Conservation (phyloP, 2,113 vertebrate genomes). For the Apistogramma diplotaenia region DNA sequence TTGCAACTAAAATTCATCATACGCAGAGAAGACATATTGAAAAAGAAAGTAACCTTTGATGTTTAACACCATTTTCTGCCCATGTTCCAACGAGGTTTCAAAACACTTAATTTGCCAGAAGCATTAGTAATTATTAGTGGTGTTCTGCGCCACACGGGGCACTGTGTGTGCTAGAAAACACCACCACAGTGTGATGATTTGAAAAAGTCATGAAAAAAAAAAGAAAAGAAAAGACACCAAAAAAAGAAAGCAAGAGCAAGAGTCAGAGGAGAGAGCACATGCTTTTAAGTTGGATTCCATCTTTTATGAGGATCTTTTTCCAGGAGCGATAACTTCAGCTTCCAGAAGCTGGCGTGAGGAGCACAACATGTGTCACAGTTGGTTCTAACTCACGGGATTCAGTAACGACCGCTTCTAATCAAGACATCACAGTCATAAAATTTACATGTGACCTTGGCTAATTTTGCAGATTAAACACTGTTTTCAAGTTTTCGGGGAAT, state of each 20-base stretch:
- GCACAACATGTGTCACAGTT: not conserved
- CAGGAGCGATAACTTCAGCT: conserved; percentile 10
- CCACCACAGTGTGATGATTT: conserved; percentile 2
- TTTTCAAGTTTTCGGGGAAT: not conserved
- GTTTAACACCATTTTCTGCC: conserved; percentile 32
- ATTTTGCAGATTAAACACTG: not conserved
- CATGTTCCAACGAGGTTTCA: conserved; percentile 39
- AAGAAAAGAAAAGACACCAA: not conserved
- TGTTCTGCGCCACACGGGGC: conserved; percentile 10
- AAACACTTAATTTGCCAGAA: conserved; percentile 46
- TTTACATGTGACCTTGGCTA: not conserved
- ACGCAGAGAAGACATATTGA: conserved; percentile 12
- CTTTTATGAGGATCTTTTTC: conserved; percentile 23
- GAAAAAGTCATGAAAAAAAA: conserved; percentile 1
- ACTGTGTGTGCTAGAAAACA: conserved; percentile 1
- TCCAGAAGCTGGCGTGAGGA: not conserved
- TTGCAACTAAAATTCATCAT: conserved; percentile 32
- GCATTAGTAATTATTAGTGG: conserved; percentile 58
- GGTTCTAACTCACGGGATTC: not conserved
- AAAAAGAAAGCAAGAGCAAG: not conserved
- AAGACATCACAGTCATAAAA: not conserved
- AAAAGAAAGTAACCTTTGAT: conserved; percentile 56
- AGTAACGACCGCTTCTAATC: not conserved
- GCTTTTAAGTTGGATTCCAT: conserved; percentile 31
- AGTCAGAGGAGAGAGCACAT: not conserved